Conservation (phyloP, 2,797 vertebrate genomes). For the Spinus olivaceus region DNA sequence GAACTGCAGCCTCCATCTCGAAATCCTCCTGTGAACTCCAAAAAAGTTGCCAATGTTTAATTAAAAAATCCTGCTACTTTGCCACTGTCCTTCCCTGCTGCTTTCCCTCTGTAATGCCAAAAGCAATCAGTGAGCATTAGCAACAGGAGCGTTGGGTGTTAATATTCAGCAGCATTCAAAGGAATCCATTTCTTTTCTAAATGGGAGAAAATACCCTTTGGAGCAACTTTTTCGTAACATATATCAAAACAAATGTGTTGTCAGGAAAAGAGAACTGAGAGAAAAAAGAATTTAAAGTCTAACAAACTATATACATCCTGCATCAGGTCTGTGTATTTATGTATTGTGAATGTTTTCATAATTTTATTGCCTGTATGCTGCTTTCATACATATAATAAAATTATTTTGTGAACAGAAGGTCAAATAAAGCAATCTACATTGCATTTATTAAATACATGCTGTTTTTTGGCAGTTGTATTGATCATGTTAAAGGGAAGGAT, state of each 20-base stretch:
- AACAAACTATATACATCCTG: constrained; percentile 58
- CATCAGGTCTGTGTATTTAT: constrained; percentile 73
- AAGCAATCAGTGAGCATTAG: constrained; percentile 27
- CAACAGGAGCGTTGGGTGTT: constrained; percentile 6
- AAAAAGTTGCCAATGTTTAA: constrained; percentile 19
- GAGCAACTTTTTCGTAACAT: constrained; percentile 10
- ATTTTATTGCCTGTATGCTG: constrained; percentile 79
- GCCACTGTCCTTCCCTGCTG: constrained; percentile 19
- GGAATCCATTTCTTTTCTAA: constrained; percentile 28
- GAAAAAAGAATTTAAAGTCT: background rate
- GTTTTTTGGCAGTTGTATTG: background rate
- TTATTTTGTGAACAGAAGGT: constrained; percentile 79
- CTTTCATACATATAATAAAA: constrained; percentile 82
- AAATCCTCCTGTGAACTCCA: background rate
- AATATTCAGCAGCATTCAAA: constrained; percentile 25
- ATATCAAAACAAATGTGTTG: constrained; percentile 3
- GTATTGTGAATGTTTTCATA: constrained; percentile 77
- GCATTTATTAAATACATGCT: constrained; percentile 60
- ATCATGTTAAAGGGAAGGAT: background rate
- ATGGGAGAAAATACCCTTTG: constrained; percentile 39
- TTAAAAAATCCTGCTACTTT: constrained; percentile 23
- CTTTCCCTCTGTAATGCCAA: constrained; percentile 34
- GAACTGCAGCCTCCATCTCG: background rate
- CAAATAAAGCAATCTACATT: constrained; percentile 56
- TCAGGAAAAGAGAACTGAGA: constrained; percentile 51